Conservation (phyloP, 2,113 vertebrate genomes). For the Antigone vipio region DNA sequence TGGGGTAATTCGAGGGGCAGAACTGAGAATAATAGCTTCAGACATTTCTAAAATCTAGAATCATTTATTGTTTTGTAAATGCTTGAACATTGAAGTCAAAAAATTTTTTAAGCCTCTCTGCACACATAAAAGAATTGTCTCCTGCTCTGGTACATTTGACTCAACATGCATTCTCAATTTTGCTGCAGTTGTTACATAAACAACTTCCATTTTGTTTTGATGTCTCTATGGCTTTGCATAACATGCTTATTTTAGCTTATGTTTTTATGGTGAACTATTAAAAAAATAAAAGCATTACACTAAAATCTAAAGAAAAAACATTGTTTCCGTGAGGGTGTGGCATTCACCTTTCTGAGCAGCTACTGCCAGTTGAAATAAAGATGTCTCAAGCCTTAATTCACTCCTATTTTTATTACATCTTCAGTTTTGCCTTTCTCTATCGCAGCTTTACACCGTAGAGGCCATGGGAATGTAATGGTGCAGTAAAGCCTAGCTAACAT, state of each 20-base stretch:
- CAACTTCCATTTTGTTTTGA: conserved; percentile 36
- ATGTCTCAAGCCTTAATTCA: background rate
- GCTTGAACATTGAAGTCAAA: conserved; percentile 27
- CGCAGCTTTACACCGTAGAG: background rate
- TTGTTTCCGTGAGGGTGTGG: background rate
- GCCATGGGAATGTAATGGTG: background rate
- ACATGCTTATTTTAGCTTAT: background rate
- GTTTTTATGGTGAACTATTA: background rate
- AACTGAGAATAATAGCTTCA: conserved; percentile 28
- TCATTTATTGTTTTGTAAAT: conserved; percentile 41
- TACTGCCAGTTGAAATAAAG: background rate
- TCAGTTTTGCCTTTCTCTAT: background rate
- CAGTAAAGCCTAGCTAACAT: background rate
- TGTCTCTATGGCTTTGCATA: conserved; percentile 23
- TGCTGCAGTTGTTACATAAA: conserved; percentile 44
- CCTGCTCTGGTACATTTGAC: conserved; percentile 50
- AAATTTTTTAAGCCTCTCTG: conserved; percentile 30
- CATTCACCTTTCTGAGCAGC: background rate
- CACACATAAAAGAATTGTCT: conserved; percentile 17
- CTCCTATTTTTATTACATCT: background rate
- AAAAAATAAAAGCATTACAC: background rate
- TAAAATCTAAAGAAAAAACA: background rate
- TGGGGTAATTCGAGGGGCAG: conserved; percentile 28
- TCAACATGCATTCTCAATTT: conserved; percentile 60
- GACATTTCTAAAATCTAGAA: conserved; percentile 24